Conservation (phyloP, 2,888 invertebrate genomes). For the Crossocerus cetratus region DNA sequence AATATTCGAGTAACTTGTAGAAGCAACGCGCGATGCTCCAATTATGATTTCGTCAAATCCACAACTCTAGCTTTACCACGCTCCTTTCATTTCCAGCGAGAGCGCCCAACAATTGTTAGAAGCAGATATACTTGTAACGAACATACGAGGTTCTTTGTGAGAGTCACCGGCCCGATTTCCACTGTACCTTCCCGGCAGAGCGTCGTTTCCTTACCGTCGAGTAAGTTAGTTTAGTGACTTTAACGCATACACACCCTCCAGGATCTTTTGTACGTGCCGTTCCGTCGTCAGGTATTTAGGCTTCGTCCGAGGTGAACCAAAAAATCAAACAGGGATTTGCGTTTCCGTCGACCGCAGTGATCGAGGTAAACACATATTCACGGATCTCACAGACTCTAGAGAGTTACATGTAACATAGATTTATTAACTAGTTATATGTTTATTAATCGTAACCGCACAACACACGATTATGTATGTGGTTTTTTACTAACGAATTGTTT, state of each 20-base stretch:
- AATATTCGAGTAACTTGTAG: background rate
- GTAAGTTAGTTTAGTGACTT: no score
- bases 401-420: conserved; percentile 59
- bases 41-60: background rate
- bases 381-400: conserved; percentile 70
- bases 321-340: conserved; percentile 26
- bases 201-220: background rate
- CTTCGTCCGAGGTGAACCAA: conserved; percentile 27
- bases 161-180: background rate
- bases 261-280: background rate
- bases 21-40: background rate
- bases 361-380: conserved; percentile 71
- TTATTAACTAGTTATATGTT: conserved; percentile 55
- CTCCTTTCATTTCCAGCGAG: background rate
- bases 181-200: background rate
- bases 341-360: conserved; percentile 46
- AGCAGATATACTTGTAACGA: no score
- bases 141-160: background rate
- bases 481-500: conserved; percentile 64
- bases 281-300: conserved; percentile 7
- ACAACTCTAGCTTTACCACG: background rate
- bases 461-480: conserved; percentile 58
- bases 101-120: no score
- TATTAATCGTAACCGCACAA: conserved; percentile 66
- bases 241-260: no score